Conservation (phyloP, 2,113 vertebrate genomes). For the Tretioscincus oriximinensis region DNA sequence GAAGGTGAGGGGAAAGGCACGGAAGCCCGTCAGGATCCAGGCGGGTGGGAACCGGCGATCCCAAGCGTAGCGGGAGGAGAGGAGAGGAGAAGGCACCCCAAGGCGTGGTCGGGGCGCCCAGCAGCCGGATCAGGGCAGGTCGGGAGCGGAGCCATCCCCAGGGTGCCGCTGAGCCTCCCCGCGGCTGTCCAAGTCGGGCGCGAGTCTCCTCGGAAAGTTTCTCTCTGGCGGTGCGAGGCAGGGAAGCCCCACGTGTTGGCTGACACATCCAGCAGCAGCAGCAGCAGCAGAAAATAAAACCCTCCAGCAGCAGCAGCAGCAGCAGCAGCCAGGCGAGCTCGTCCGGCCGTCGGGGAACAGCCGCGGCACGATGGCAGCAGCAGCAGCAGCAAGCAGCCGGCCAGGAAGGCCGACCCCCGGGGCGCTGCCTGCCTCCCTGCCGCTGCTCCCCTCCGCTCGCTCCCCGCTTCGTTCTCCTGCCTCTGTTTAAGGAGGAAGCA, state of each 20-base stretch:
- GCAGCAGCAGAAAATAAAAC: background rate
- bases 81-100: background rate
- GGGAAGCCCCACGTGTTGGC: constrained; percentile 55
- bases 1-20: too few species aligned
- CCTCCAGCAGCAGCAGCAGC: background rate
- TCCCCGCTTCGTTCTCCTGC: background rate
- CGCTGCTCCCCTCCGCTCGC: constrained; percentile 26
- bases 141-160: background rate
- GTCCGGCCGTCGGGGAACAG: background rate
- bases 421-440: background rate
- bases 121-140: background rate
- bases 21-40: background rate
- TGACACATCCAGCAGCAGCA: background rate
- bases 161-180: constrained; percentile 31
- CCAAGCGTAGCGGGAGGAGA: background rate
- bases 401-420: constrained; percentile 9
- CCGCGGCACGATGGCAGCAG: background rate
- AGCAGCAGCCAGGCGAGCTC: background rate
- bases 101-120: background rate
- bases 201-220: constrained; percentile 62
- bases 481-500: constrained; percentile 65
- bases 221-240: background rate
- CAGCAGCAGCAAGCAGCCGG: background rate
- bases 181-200: constrained; percentile 28
- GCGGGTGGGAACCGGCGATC: background rate